Base-by-base conservation (phyloP, 2,797 vertebrate genomes). In the Myripristis jacobus region DNA sequence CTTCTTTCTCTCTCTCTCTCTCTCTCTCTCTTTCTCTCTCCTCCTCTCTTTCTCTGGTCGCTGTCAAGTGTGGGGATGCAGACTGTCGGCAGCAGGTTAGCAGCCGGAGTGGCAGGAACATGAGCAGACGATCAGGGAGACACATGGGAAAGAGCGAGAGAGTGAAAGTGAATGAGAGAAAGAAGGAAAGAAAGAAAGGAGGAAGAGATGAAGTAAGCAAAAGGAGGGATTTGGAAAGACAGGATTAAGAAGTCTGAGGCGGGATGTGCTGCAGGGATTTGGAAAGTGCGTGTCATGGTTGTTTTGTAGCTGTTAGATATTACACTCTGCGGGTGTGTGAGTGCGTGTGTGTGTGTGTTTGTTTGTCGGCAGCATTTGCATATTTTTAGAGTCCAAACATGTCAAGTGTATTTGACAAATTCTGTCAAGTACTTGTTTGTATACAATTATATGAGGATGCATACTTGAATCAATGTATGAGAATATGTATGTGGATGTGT, bases 191-290 rank as follows among this genome's bases (percentile, higher is more conserved):
- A 16, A 18, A 41, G 57, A n/a, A n/a, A n/a, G n/a, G n/a, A n/a
- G n/a, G n/a, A n/a, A 67, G 52, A 73, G 53, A 75, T 70, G 61
- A 81, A 88, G 77, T 72, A 51, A 81, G 86, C 68, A 81, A 71
- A 71, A 58, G n/a, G 38, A 48, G 50, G 68, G 86, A 76, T 77
- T 84, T 78, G 76, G 76, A 73, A 73, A 84, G 63, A 70, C 57
- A 36, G 82, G 82, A 90, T 88, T 90, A 90, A 77, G 71, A 50
- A 72, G 68, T 77, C 25, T 76, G 67, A 36, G 22, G 12, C 25
- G 34, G 29, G 60, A 79, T 88, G 72, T 62, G 77, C 81, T 87
- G 82, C 66, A 8, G 72, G 81, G 83, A 77, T 83, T 79, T 85
- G 78, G 44, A 46, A 71, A 87, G 75, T 81, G 62, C 70, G 69